Base-by-base conservation (phyloP, 2,888 invertebrate species). In the Agrotis ipsilon region DNA sequence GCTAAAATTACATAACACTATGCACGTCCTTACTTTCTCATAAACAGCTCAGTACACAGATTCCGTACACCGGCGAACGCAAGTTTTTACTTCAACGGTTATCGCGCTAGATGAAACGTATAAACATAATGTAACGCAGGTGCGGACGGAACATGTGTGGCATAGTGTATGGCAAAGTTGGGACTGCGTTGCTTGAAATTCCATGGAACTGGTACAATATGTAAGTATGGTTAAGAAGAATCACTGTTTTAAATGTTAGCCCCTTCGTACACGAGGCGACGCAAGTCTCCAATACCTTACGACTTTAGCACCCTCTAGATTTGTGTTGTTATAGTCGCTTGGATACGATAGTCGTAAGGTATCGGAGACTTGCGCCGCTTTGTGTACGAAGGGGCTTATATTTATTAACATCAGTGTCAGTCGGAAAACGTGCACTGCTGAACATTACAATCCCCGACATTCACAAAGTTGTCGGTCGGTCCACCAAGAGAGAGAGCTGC, bases 31-130 rank as follows among this genome's bases (percentile, higher is more conserved):
- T 65, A 58, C 43, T 51, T 55, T 58, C 63, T 68, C 66, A 65
- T 66, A 48, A 72, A 61, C 13, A 64, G 24, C 21, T 72, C 48
- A 55, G 46, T 32, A 58, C 52, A 73, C 54, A 70, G 69, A 71
- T 80, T 76, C 62, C 49, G 57, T 71, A 79, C 69, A 75, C 48
- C 27, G 67, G 68, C 60, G 63, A 74, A 74, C 65, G 32, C 70
- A 79, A 70, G 67, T 79, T 85, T 77, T 80, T 80, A 77, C 71
- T 66, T 48, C 48, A 65, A 72, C 68, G 62, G 58, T 65, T 68
- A 80, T 58, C 66, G 71, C 63, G 45, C 63, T 74, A 72, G 72
- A 83, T 81, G 69, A 77, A 83, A 77, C 51, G 68, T 69, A 73
- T 79, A 75, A 80, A 73, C 69, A 78, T 75, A 75, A 73, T 75